Evolutionary conservation across 2,888 invertebrate genomes (phyloP), one percentile per base, ranked within the genome.

Genomic region (Gnatocerus cornutus): DNA sequence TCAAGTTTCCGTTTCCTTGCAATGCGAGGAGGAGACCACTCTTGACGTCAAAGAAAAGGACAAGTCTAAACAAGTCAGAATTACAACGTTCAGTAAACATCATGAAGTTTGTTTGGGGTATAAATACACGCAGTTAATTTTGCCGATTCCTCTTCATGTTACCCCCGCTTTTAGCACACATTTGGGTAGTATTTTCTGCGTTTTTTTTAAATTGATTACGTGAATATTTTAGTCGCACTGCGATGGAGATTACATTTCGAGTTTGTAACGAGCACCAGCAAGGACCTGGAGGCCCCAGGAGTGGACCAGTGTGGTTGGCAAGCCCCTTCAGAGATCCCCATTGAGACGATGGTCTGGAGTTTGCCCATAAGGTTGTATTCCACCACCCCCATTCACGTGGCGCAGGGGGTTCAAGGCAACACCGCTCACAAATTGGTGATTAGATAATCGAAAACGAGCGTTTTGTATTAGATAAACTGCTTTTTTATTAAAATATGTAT

Each of bases 321-420:
- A 78, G 97, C 95, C 0, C 97, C 98, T 0, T 86, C 91, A 1
- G 91, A 92, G 73, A 88, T 98, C 29, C 92, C 95, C 8, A 97
- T 99, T 68, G 98, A 99, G 86, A 99, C 99, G 0, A 98, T 99
- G 97, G 93, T 97, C 9, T 99, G 99, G 99, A 97, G 98, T 86
- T 87, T 99, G 62, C 98, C 98, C 0, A 92, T 99, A 61, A 95
- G 94, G 80, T 91, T 99, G 68, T 96, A 95, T 85, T 95, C 98
- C 0, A 96, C 98, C 4, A 91, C 95, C 73, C 97, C 97, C 0
- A 88, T 91, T 74, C 93, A 93, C 82, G 92, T 94, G 14, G 91
- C 91, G 48, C 92, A 92, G 78, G 90, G 91, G 77, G 78, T 87
- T 39, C 86, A 87, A 75, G 81, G 84, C 30, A 84, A 84, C 74